Percentiles rank a stretch among this genome's conserved stretches.
Evolutionary conservation across 2,888 invertebrate species (phyloP).

Genomic region (Morinoia aosen): DNA sequence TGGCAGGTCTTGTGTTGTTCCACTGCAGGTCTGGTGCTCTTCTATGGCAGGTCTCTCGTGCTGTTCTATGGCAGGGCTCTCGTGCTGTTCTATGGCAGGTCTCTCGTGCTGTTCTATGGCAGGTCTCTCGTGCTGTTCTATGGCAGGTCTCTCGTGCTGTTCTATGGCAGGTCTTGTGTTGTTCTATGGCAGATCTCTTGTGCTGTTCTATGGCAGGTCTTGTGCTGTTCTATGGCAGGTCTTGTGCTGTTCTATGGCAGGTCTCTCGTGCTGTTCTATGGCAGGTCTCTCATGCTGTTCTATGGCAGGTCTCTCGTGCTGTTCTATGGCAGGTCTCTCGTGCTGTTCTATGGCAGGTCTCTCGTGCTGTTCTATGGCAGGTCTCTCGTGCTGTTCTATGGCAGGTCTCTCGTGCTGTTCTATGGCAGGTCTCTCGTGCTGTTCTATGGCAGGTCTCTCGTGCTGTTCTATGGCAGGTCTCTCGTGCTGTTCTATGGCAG

Average conservation of each 20-base stretch:
- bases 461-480: not conserved
- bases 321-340: not conserved
- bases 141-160: not conserved
- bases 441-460: not conserved
- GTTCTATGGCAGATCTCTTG: too few relatives aligned
- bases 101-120: not conserved
- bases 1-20: not conserved
- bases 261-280: too few relatives aligned
- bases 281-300: not conserved
- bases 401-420: not conserved
- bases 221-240: not conserved
- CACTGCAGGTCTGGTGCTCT: not conserved
- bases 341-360: not conserved
- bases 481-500: not conserved
- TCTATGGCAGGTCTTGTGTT: not conserved
- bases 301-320: not conserved
- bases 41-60: not conserved
- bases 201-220: not conserved
- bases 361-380: too few relatives aligned
- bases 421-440: not conserved
- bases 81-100: too few relatives aligned
- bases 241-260: not conserved
- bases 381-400: not conserved
- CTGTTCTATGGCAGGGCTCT: not conserved
- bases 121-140: not conserved